These are phyloP conservation scores for Epinephelus cyanopodus DNA, from an alignment of 2,113 vertebrate species.

Conservation along the genomic window DNA sequence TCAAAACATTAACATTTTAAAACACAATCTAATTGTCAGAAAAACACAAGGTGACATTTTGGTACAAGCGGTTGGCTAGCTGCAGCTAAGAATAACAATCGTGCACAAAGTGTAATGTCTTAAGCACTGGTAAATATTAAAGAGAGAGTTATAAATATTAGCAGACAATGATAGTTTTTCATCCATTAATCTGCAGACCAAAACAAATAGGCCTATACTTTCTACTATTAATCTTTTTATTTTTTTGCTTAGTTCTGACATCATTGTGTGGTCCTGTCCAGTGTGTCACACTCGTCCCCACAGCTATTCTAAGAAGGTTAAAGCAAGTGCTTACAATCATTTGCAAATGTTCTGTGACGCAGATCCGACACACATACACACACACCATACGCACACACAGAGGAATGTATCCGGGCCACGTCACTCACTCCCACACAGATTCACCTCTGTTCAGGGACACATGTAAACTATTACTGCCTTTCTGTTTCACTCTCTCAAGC, in stretches of 20 bases:
- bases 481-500: background rate
- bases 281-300: background rate
- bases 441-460: conserved; percentile 37
- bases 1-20: background rate
- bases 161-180: background rate
- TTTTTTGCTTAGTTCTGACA: background rate
- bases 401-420: conserved; percentile 31
- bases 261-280: background rate
- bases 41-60: background rate
- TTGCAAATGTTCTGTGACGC: conserved; percentile 35
- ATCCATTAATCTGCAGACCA: background rate
- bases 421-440: conserved; percentile 33
- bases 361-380: background rate
- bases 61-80: background rate
- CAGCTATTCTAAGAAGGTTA: conserved; percentile 2
- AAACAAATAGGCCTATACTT: background rate
- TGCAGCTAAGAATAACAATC: background rate
- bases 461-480: conserved; percentile 37
- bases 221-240: background rate
- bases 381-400: background rate
- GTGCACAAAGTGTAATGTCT: background rate
- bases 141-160: background rate
- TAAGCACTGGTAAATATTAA: background rate
- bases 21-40: background rate
- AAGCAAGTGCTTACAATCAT: conserved; percentile 4